phyloP scores from a whole-genome alignment of 1,140 invertebrate genomes.

The Vanessa tameamea region DNA sequence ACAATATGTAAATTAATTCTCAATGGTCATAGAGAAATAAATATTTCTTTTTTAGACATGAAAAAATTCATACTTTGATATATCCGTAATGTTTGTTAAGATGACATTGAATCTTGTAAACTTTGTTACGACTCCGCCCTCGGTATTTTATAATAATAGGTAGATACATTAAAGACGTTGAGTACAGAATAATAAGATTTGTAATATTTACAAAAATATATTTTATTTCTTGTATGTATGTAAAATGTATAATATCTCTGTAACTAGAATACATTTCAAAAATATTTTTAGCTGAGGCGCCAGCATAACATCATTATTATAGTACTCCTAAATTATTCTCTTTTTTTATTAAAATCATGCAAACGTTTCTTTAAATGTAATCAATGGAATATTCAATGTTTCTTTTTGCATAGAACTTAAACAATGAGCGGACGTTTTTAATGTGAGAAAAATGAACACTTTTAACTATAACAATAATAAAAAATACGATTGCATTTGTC shows the following conservation, averaged over 20 bases:
- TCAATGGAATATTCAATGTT: slow-evolving; percentile 14
- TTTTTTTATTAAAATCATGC: not conserved
- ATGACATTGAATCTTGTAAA: not conserved
- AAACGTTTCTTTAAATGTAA: slow-evolving; percentile 9
- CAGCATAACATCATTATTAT: not conserved
- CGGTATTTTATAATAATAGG: not conserved
- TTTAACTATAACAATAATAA: slow-evolving; percentile 48
- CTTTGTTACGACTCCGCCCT: not conserved
- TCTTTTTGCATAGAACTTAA: slow-evolving; percentile 35
- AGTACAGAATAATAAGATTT: too few species aligned
- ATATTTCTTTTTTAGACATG: too few species aligned
- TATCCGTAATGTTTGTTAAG: not conserved
- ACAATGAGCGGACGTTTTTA: slow-evolving; percentile 69
- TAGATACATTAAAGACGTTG: not conserved
- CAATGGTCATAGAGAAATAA: too few species aligned
- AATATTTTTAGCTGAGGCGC: not conserved
- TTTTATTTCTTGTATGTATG: too few species aligned
- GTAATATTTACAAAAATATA: too few species aligned
- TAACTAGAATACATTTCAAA: not conserved
- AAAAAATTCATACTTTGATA: not conserved
- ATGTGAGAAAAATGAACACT: slow-evolving; percentile 65
- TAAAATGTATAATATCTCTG: too few species aligned
- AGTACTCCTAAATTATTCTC: not conserved
- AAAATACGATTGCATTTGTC: slow-evolving; percentile 53
- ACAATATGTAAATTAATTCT: too few species aligned